Base-by-base conservation (phyloP, 1,140 invertebrate species). In the Battus philenor region DNA sequence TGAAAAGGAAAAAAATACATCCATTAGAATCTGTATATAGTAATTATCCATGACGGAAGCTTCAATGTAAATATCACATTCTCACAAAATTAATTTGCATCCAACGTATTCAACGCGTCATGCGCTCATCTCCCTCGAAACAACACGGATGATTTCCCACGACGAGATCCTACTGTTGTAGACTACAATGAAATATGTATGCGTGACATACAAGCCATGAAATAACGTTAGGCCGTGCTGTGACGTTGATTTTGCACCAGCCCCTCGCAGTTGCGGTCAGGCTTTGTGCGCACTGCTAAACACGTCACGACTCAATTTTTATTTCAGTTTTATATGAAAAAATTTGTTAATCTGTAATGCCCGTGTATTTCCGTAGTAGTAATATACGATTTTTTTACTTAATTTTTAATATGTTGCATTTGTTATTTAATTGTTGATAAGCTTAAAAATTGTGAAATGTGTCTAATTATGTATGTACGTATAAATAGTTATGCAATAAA, bases 131-230 rank as follows among this genome's bases (percentile, higher is more conserved):
- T 50, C 22, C 51, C 47, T 26, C 44, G 47, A 50, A 39, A 51
- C 48, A 36, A 58, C 54, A 68, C 55, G 54, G 48, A 34, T 73
- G 73, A 75, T 80, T 80, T 80, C 76, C 76, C 76, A 77, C 66
- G 72, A 59, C 72, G 66, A 52, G 50, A 51, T 64, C 54, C 52
- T 58, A 56, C 53, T 62, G 61, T 74, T 67, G 60, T 65, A 56
- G 41, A 64, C 67, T 73, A 75, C 71, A 70, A 77, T 74, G 73
- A 70, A 76, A 75, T 69, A 77, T 80, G 74, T 68, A 80, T 57
- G 72, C 65, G 68, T 78, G 65, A 74, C 68, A 66, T 68, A 69
- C 59, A 63, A 55, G 51, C 56, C 73, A 66, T 77, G 67, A 74
- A 81, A 80, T 71, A 67, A 58, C 66, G 69, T 77, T 68, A 75